Percentiles rank a stretch among this genome's conserved stretches.
These are phyloP conservation scores for Callosobruchus maculatus DNA, from an alignment of 2,888 invertebrate species.

Conservation along the genomic window DNA sequence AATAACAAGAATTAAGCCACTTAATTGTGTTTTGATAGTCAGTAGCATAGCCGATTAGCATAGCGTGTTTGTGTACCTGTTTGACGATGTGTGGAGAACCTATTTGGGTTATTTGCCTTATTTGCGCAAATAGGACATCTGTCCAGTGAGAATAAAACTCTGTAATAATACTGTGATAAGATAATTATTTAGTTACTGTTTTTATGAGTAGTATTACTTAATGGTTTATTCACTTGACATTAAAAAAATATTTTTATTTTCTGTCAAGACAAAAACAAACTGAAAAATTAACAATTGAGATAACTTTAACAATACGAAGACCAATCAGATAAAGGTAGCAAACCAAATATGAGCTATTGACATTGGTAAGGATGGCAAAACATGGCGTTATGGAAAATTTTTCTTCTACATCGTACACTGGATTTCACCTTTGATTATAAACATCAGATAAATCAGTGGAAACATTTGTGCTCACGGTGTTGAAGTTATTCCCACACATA, in stretches of 20 bases:
- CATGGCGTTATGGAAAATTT: neutral
- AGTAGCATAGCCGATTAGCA: too few species aligned
- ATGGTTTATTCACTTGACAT: too few species aligned
- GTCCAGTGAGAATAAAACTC: too few species aligned
- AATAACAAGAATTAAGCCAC: too few species aligned
- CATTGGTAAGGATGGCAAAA: neutral
- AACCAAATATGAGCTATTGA: neutral
- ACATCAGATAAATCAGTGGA: neutral
- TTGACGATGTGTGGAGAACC: too few species aligned
- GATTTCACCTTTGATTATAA: neutral
- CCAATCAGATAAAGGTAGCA: neutral
- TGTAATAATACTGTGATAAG: too few species aligned
- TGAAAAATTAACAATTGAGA: neutral
- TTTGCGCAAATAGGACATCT: too few species aligned
- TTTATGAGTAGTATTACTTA: too few species aligned
- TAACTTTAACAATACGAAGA: neutral
- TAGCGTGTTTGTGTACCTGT: too few species aligned
- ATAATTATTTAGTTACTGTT: too few species aligned
- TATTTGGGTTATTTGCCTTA: too few species aligned
- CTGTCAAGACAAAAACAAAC: neutral
- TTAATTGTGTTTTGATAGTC: too few species aligned
- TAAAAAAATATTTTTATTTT: neutral
- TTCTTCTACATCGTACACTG: neutral
- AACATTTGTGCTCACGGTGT: neutral
- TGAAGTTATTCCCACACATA: neutral